Evolutionary conservation across 2,888 invertebrate species (phyloP), one percentile per base, ranked within the genome.

Genomic region (Orthosia gracilis): DNA sequence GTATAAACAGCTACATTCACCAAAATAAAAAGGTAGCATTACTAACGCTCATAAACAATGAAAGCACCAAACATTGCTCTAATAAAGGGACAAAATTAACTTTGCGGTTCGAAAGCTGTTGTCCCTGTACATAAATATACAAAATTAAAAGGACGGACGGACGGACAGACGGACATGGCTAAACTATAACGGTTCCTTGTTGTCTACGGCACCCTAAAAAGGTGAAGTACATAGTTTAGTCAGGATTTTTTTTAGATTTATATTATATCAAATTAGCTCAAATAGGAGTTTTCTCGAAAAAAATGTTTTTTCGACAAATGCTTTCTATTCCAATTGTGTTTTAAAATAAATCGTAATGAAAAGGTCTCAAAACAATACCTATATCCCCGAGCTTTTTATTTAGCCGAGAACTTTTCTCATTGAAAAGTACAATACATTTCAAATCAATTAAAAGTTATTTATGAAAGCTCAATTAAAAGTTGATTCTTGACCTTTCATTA

Each of bases 401-500:
- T n/a, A 7, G 7, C 23, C n/a, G 15, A 70, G 52, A 40, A 79
- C 26, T 72, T 72, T 72, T 15, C 49, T 55, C 49, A 26, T 61
- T 61, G 61, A 17, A 54, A 72, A 40, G 21, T 50, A 79, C 49
- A 72, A 61, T 72, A 73, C 26, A 31, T 55, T 55, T 79, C n/a
- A 50, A 62, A 62, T 50, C 61, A 76, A 79, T 72, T 79, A 79
- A 55, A 75, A 79, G 47, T 59, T 78, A 52, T 47, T 2, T 52
- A 47, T 26, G 26, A 23, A 64, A 50, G 18, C 5, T 47, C 31
- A 50, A 58, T 69, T 58, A 69, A 69, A 77, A 77, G 23, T 77
- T 77, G 0, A 31, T 58, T 31, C 18, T 58, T 47, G 21, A 69
- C 31, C 17, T 47, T 45, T 50, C 13, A 12, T 31, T 31, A n/a